Evolutionary conservation across 2,888 invertebrate genomes (phyloP), one percentile per base, ranked within the genome.

Genomic region (Eristalis pertinax): DNA sequence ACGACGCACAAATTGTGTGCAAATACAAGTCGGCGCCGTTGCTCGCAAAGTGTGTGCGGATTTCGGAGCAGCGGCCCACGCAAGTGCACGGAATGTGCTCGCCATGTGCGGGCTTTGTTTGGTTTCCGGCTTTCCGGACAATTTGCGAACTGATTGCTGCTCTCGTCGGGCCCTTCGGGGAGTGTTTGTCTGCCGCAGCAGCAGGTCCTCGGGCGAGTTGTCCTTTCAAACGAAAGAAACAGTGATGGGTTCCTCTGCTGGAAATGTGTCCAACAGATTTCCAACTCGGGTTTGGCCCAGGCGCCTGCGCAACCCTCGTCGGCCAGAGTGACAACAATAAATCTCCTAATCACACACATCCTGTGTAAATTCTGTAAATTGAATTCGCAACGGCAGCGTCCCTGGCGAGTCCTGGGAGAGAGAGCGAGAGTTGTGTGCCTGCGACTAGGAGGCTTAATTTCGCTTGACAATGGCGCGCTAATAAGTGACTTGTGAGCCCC

Each of bases 231-330:
- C n/a, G 4, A 7, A 7, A 8, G 32, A 10, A 43, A 77, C 82
- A 86, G 82, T 86, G 19, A 19, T 15, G 29, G 15, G 22, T 38
- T 13, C 56, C 65, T 56, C 43, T 86, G 77, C 56, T 78, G 73
- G 69, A 86, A 86, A 86, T 82, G 74, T 86, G 85, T 86, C 82
- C 62, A 82, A 38, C 85, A 86, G 85, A 86, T 81, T 80, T 72
- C 76, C 32, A 32, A 32, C 32, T 32, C 19, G 68, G n/a, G 29
- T 56, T 50, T 60, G n/a, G 63, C 22, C 26, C 11, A 77, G 81
- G 85, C 84, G 84, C 84, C 84, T 77, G 73, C 38, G 15, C 35
- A 68, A 26, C 76, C 84, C 75, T 76, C 70, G 43, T 56, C 24
- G 1, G 19, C 29, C 35, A 65, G 41, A 32, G 68, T 74, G 77